These are phyloP conservation scores for Spisula solida DNA, from an alignment of 2,888 invertebrate species.

Conservation along the genomic window DNA sequence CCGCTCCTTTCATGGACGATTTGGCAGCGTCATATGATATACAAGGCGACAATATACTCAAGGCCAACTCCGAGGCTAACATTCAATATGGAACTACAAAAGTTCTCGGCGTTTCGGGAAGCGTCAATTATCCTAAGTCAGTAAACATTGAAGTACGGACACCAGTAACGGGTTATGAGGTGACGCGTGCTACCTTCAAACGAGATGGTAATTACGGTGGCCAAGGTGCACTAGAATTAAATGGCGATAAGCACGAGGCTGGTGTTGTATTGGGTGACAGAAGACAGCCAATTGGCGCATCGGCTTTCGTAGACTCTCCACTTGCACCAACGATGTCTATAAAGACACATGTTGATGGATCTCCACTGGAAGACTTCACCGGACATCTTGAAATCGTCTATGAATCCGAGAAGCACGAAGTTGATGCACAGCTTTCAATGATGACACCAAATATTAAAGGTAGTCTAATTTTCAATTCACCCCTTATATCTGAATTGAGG, in stretches of 20 bases:
- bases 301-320: slow-evolving; percentile 20
- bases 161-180: slow-evolving; percentile 25
- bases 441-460: not conserved
- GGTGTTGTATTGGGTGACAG: not conserved
- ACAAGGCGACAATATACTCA: not conserved
- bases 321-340: slow-evolving; percentile 21
- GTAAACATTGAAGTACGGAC: slow-evolving; percentile 1
- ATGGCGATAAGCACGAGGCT: slow-evolving; percentile 16
- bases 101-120: slow-evolving; percentile 13
- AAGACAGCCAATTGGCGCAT: not conserved
- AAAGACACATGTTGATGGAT: slow-evolving; percentile 10
- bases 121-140: slow-evolving; percentile 4
- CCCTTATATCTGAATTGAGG: slow-evolving; percentile 11
- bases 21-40: slow-evolving; percentile 25
- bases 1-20: slow-evolving; percentile 24
- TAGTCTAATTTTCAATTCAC: not conserved
- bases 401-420: not conserved
- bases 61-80: not conserved
- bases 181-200: not conserved
- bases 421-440: not conserved
- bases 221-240: slow-evolving; percentile 2
- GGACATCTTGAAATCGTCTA: slow-evolving; percentile 14
- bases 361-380: slow-evolving; percentile 8
- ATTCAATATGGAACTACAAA: slow-evolving; percentile 19
- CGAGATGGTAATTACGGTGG: slow-evolving; percentile 33